Conservation (phyloP, 2,113 vertebrate species). For the Prunella himalayana region DNA sequence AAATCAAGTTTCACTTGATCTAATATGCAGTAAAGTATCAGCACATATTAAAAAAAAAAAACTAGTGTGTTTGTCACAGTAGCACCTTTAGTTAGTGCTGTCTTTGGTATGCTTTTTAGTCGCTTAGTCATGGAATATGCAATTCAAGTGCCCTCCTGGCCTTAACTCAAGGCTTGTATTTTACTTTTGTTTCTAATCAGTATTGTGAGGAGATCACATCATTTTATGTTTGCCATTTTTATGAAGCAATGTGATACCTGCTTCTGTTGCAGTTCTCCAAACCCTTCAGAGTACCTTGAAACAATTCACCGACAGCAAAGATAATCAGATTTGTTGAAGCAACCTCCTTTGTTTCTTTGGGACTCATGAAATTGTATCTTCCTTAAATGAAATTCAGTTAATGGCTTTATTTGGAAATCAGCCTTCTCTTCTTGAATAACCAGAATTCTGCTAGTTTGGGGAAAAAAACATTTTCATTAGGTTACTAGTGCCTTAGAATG, state of each 20-base stretch:
- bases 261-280: neutral
- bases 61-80: neutral
- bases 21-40: neutral
- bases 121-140: neutral
- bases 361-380: constrained; percentile 6
- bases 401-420: constrained; percentile 8
- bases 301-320: neutral
- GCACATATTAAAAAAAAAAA: neutral
- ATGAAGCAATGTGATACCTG: neutral
- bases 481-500: constrained; percentile 6
- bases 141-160: neutral
- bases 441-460: neutral
- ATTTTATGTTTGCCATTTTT: neutral
- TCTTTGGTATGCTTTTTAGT: neutral
- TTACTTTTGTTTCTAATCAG: neutral
- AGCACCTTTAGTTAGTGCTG: neutral
- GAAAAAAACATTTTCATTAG: constrained; percentile 8
- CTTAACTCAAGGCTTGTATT: neutral
- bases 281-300: neutral
- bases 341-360: neutral
- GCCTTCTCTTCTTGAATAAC: neutral
- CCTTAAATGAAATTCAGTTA: constrained; percentile 17
- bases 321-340: neutral
- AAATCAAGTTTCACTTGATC: neutral
- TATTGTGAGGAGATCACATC: neutral